Conservation (phyloP, 2,888 invertebrate genomes). For the Tenthredo livida region DNA sequence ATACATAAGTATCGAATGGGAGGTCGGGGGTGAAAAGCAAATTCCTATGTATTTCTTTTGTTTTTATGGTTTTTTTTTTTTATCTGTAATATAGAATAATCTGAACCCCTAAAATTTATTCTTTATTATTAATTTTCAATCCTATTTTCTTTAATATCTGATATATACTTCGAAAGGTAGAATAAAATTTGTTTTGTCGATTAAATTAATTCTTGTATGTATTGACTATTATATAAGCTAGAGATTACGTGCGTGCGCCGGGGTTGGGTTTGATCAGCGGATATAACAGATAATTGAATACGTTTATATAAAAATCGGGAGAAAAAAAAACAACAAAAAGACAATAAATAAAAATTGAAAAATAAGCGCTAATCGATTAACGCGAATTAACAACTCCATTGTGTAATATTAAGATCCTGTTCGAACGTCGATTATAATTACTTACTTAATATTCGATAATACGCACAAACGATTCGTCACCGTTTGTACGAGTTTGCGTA, state of each 20-base stretch:
- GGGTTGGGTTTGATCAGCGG: neutral
- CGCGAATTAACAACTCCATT: neutral
- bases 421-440: neutral
- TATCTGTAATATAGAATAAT: neutral
- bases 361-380: neutral
- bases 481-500: constrained; percentile 57
- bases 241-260: neutral
- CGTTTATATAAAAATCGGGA: neutral
- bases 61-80: neutral
- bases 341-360: neutral
- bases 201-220: neutral
- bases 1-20: neutral
- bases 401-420: constrained; percentile 37
- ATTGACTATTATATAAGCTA: neutral
- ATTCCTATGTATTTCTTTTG: neutral
- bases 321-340: neutral
- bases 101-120: no score
- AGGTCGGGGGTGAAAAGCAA: neutral
- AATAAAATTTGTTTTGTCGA: neutral
- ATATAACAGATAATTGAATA: neutral
- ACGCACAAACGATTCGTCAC: constrained; percentile 21
- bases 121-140: no score
- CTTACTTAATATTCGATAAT: no score
- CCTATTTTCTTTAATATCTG: neutral
- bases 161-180: no score